Percentiles rank a stretch among this genome's conserved stretches.
Evolutionary conservation across 2,797 vertebrate species (phyloP).

Genomic region (Megaceryle alcyon): DNA sequence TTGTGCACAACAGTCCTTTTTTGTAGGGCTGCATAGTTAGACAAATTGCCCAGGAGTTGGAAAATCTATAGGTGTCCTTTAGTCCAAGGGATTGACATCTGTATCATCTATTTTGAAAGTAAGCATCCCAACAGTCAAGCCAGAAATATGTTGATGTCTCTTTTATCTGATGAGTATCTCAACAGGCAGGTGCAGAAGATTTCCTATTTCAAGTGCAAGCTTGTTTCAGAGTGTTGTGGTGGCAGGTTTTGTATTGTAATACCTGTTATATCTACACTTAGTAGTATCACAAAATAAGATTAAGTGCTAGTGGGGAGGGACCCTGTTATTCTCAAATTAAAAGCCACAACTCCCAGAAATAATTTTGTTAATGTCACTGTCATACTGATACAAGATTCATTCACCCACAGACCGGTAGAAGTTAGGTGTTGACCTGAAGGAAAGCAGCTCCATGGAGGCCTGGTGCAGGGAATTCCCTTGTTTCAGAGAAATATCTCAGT

Average conservation of each 20-base stretch:
- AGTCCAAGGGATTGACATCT: background rate
- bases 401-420: background rate
- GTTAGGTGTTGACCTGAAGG: too few species aligned
- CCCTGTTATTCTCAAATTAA: background rate
- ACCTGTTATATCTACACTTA: background rate
- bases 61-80: background rate
- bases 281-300: background rate
- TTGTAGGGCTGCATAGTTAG: background rate
- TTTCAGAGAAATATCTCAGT: background rate
- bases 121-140: background rate
- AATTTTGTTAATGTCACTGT: background rate
- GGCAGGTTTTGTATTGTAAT: background rate
- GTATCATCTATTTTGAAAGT: background rate
- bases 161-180: background rate
- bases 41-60: background rate
- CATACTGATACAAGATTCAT: background rate
- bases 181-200: background rate
- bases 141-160: background rate
- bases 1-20: background rate
- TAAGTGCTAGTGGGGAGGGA: background rate
- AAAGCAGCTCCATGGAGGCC: too few species aligned
- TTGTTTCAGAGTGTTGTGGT: background rate
- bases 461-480: background rate
- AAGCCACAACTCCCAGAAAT: background rate
- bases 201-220: background rate